phyloP scores from a whole-genome alignment of 2,797 vertebrate genomes.

The Takifugu rubripes region DNA sequence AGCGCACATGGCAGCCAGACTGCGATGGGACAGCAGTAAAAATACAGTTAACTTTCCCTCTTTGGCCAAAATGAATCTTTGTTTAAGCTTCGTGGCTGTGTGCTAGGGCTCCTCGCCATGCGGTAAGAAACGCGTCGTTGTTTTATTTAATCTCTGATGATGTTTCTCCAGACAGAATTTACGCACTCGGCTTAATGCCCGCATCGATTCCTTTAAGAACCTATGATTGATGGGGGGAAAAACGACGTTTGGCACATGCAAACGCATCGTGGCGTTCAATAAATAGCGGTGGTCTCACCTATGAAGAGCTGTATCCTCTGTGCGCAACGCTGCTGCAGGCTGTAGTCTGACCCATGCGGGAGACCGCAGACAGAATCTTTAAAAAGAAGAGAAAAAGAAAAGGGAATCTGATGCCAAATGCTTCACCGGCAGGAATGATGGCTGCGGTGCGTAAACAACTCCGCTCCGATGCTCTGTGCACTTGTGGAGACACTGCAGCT shows the following conservation, averaged over 20 bases:
- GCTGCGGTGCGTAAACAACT: conserved; percentile 2
- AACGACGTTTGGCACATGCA: conserved; percentile 26
- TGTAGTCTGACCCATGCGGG: conserved; percentile 20
- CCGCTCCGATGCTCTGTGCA: conserved; percentile 6
- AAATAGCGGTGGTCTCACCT: conserved; percentile 57
- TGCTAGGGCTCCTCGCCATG: conserved; percentile 6
- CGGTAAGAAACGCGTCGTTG: conserved; percentile 29
- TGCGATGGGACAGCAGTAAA: conserved; percentile 6
- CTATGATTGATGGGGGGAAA: too few species aligned
- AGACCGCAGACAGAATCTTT: conserved; percentile 3
- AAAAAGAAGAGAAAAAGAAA: not conserved
- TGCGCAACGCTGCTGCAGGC: conserved; percentile 41
- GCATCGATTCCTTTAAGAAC: too few species aligned
- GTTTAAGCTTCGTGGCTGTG: conserved; percentile 1
- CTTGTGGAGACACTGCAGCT: conserved; percentile 38
- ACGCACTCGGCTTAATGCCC: not conserved
- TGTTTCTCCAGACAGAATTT: conserved; percentile 23
- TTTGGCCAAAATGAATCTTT: not conserved
- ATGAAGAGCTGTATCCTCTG: conserved; percentile 40
- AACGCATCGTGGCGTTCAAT: conserved; percentile 2
- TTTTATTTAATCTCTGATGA: conserved; percentile 44
- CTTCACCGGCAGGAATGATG: not conserved
- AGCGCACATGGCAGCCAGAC: conserved; percentile 13
- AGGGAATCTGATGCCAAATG: not conserved
- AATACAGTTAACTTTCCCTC: conserved; percentile 4